phyloP scores from a whole-genome alignment of 2,113 vertebrate genomes.

The Passer domesticus region DNA sequence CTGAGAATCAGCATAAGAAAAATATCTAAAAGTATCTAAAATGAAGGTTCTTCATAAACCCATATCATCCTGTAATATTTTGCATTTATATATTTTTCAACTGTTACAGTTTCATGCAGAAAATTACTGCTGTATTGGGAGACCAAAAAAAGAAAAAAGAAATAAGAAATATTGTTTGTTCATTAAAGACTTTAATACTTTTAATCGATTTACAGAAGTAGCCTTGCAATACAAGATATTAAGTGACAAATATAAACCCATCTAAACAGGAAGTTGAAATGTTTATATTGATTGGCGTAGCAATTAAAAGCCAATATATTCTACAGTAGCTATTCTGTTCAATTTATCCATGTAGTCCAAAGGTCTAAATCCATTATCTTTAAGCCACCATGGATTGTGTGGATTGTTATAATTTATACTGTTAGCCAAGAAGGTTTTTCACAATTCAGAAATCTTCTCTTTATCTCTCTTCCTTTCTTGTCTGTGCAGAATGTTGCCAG shows the following conservation, averaged over 20 bases:
- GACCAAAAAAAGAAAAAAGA: neutral
- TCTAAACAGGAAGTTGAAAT: neutral
- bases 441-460: neutral
- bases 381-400: neutral
- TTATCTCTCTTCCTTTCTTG: neutral
- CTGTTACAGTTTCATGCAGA: neutral
- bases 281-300: neutral
- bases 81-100: neutral
- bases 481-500: neutral
- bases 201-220: neutral
- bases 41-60: neutral
- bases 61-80: neutral
- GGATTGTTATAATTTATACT: neutral
- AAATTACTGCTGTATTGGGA: neutral
- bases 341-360: neutral
- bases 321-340: neutral
- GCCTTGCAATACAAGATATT: neutral
- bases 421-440: neutral
- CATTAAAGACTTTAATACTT: neutral
- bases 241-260: neutral
- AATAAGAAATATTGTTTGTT: neutral
- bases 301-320: neutral
- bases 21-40: neutral
- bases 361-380: neutral
- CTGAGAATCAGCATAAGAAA: neutral